These are phyloP conservation scores for Aurelia coerulea DNA, from an alignment of 30 jellyfish, hydroid and myxozoan genomes.

Conservation along the genomic window DNA sequence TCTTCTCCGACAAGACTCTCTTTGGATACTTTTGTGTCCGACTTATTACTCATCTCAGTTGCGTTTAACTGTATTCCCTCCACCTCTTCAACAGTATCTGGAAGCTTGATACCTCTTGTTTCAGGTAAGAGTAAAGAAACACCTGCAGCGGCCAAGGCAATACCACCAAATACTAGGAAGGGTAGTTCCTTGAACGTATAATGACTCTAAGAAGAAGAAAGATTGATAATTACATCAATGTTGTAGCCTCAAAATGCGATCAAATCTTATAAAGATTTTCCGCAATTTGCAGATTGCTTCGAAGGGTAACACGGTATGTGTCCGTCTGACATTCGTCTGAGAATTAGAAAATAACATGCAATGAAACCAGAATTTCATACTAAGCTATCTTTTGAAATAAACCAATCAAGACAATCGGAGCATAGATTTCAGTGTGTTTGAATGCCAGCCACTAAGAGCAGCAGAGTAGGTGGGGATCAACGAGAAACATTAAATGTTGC, in stretches of 20 bases:
- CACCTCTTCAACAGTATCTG: slow-evolving; percentile 83
- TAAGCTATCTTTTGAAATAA: too few species aligned
- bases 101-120: slow-evolving; percentile 72
- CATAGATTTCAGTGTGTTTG: too few species aligned
- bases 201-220: slow-evolving; percentile 58
- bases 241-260: too few species aligned
- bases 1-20: slow-evolving; percentile 4
- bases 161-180: slow-evolving; percentile 80
- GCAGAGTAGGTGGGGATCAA: too few species aligned
- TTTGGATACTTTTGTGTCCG: not conserved
- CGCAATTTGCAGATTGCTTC: too few species aligned
- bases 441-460: too few species aligned
- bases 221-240: not conserved
- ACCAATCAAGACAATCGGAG: too few species aligned
- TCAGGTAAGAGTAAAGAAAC: slow-evolving; percentile 79
- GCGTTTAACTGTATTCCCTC: slow-evolving; percentile 52
- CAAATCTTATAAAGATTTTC: not conserved
- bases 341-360: too few species aligned
- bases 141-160: slow-evolving; percentile 87
- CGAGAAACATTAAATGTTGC: too few species aligned
- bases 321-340: too few species aligned
- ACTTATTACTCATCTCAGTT: slow-evolving; percentile 23
- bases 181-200: slow-evolving; percentile 92
- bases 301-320: too few species aligned
- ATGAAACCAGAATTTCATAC: too few species aligned